Evolutionary conservation across 2,113 vertebrate species (phyloP).

Genomic region (Erinaceus europaeus): DNA sequence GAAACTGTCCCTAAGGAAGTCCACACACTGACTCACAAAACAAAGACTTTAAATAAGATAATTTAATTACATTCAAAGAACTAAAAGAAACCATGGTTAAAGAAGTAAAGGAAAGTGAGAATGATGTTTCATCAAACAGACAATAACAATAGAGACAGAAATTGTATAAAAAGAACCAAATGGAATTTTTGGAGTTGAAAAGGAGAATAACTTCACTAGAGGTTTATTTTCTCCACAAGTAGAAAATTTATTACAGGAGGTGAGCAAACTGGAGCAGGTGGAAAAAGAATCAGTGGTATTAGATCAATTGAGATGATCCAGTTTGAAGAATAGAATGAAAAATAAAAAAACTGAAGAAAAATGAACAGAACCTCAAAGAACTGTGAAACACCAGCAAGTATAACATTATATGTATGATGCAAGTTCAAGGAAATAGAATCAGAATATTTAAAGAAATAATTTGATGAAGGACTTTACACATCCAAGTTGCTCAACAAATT

Average conservation of each 20-base stretch:
- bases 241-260: neutral
- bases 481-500: neutral
- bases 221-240: too few relatives aligned
- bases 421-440: neutral
- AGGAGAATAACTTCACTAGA: neutral
- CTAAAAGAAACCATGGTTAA: neutral
- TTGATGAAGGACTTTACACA: neutral
- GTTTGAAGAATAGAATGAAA: neutral
- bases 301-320: neutral
- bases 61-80: neutral
- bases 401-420: neutral
- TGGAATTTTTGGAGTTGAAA: neutral
- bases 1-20: neutral
- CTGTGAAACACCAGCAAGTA: neutral
- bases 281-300: neutral
- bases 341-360: neutral
- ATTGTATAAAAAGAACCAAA: neutral
- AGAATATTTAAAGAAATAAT: neutral
- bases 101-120: constrained; percentile 6
- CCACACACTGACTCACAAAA: neutral
- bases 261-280: neutral
- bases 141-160: neutral
- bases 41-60: neutral
- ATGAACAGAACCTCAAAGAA: neutral
- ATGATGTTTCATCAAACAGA: neutral